phyloP scores from a whole-genome alignment of 1,140 invertebrate species.

The Drosophila obscura region DNA sequence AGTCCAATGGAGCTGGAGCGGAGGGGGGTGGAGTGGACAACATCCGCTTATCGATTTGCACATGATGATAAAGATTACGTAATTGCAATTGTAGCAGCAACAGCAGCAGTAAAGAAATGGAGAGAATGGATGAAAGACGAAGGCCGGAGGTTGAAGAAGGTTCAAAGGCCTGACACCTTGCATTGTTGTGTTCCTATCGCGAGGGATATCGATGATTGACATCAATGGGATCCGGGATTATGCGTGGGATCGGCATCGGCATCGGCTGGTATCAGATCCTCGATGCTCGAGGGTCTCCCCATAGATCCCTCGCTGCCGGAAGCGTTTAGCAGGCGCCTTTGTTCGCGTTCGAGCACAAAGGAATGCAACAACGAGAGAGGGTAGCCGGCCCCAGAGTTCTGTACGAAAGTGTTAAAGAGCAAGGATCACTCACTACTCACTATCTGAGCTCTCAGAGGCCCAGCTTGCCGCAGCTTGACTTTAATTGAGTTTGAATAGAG shows the following conservation, averaged over 20 bases:
- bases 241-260: slow-evolving; percentile 63
- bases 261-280: slow-evolving; percentile 3
- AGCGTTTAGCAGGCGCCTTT: slow-evolving; percentile 65
- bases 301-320: slow-evolving; percentile 41
- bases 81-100: slow-evolving; percentile 70
- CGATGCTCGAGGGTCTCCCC: slow-evolving; percentile 2
- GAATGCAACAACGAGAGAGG: slow-evolving; percentile 13
- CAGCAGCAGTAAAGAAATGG: slow-evolving; percentile 15
- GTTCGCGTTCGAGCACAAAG: not conserved
- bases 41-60: slow-evolving; percentile 69
- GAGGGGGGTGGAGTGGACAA: slow-evolving; percentile 7
- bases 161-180: slow-evolving; percentile 48
- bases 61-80: slow-evolving; percentile 65
- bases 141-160: slow-evolving; percentile 38
- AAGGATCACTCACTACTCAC: slow-evolving; percentile 57
- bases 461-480: slow-evolving; percentile 65
- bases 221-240: slow-evolving; percentile 44
- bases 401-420: slow-evolving; percentile 73
- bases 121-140: slow-evolving; percentile 17
- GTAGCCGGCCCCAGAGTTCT: not conserved
- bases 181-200: slow-evolving; percentile 32
- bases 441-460: slow-evolving; percentile 32
- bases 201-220: slow-evolving; percentile 48
- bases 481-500: slow-evolving; percentile 79
- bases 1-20: slow-evolving; percentile 2